A percentile compares a stretch with the other conserved stretches of the same genome.
phyloP scores from a whole-genome alignment of 92 coral and sea anemone genomes.

The Zoanthus sansibaricus region DNA sequence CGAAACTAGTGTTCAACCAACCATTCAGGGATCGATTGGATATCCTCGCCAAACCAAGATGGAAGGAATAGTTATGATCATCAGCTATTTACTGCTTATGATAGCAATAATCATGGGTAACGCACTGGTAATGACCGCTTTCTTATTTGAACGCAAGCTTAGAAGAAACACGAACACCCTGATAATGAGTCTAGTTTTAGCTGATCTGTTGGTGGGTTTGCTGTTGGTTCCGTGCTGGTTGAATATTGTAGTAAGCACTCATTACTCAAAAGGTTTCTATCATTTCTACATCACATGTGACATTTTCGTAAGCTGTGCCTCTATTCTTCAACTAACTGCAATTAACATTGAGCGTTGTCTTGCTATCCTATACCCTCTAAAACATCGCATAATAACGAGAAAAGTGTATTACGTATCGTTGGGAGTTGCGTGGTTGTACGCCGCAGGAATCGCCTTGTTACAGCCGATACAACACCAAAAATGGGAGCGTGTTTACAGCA shows the following conservation, averaged over 20 bases:
- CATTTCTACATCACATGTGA: constrained; percentile 89
- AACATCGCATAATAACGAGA: constrained; percentile 74
- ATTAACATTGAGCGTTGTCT: constrained; percentile 88
- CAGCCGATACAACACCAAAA: constrained; percentile 81
- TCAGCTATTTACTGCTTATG: constrained; percentile 66
- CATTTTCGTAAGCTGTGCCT: constrained; percentile 90
- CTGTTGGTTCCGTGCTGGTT: constrained; percentile 88
- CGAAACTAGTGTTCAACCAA: background rate
- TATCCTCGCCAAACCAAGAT: background rate
- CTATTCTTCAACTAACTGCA: constrained; percentile 84
- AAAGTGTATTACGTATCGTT: constrained; percentile 66
- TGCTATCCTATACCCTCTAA: constrained; percentile 82
- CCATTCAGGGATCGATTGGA: background rate
- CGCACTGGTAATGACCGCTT: constrained; percentile 84
- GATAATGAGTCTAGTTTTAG: constrained; percentile 80
- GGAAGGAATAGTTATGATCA: constrained; percentile 53
- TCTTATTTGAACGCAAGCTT: constrained; percentile 67
- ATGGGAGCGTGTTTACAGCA: constrained; percentile 82
- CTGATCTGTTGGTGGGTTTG: constrained; percentile 84
- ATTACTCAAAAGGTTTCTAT: constrained; percentile 49
- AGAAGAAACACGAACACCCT: constrained; percentile 73
- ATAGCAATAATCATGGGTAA: constrained; percentile 72
- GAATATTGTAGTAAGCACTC: constrained; percentile 35
- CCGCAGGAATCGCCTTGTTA: constrained; percentile 76
- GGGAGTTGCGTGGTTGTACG: constrained; percentile 71